These are phyloP conservation scores for Temnothorax ravouxi DNA, from an alignment of 2,888 invertebrate genomes.

Conservation along the genomic window DNA sequence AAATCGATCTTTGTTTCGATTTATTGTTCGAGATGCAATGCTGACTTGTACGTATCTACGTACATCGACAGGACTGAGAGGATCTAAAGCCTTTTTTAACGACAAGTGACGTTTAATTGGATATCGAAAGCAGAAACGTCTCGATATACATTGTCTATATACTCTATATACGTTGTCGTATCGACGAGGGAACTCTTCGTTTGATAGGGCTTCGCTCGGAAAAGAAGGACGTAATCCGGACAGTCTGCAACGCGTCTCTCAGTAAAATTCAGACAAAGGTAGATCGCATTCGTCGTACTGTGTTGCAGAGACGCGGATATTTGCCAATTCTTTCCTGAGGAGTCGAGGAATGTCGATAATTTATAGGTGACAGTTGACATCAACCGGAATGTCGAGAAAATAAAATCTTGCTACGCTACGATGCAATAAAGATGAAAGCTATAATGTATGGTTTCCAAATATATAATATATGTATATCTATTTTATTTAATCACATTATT, in stretches of 20 bases:
- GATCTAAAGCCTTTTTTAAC: slow-evolving; percentile 67
- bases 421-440: not conserved
- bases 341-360: slow-evolving; percentile 7
- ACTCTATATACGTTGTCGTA: slow-evolving; percentile 36
- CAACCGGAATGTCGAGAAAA: not conserved
- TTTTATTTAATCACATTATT: not conserved
- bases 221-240: slow-evolving; percentile 50
- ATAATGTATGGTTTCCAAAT: too few relatives aligned
- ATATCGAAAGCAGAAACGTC: slow-evolving; percentile 59
- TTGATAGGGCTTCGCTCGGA: slow-evolving; percentile 39
- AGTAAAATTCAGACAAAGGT: slow-evolving; percentile 54
- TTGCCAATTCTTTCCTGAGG: slow-evolving; percentile 24
- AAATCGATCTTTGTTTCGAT: not conserved
- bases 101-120: slow-evolving; percentile 71
- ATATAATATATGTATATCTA: not conserved
- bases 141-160: slow-evolving; percentile 33
- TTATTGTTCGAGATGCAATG: slow-evolving; percentile 8
- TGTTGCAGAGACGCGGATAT: slow-evolving; percentile 19
- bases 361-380: slow-evolving; percentile 28
- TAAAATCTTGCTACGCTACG: not conserved
- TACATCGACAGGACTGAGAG: slow-evolving; percentile 27
- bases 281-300: slow-evolving; percentile 23
- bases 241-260: slow-evolving; percentile 42
- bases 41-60: slow-evolving; percentile 26
- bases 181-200: slow-evolving; percentile 40